Conservation (phyloP, 1,140 invertebrate genomes). For the Stegodyphus mimosarum region DNA sequence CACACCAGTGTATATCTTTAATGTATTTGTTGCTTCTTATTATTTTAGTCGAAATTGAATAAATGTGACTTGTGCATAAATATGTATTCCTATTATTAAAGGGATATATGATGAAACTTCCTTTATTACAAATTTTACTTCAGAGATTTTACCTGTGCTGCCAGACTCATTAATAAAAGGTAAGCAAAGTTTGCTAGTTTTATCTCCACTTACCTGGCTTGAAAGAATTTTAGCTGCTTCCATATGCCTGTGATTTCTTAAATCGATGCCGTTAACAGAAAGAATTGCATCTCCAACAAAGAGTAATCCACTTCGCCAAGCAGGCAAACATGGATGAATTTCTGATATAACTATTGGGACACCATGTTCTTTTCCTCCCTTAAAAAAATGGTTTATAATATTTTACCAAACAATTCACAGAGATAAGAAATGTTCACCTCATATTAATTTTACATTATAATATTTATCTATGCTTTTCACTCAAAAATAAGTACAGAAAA, state of each 20-base stretch:
- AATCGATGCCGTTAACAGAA: conserved; percentile 80
- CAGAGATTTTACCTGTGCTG: too few species aligned
- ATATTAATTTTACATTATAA: background rate
- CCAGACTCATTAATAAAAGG: too few species aligned
- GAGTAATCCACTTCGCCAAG: conserved; percentile 76
- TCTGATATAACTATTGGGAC: conserved; percentile 89
- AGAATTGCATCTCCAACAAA: conserved; percentile 87
- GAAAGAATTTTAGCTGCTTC: conserved; percentile 80
- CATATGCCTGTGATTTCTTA: conserved; percentile 77
- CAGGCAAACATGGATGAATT: conserved; percentile 81
- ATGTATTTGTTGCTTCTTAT: too few species aligned
- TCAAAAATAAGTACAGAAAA: too few species aligned
- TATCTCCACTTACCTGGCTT: conserved; percentile 65
- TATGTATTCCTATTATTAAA: too few species aligned
- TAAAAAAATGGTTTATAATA: conserved; percentile 38
- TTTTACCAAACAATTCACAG: background rate
- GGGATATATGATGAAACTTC: too few species aligned
- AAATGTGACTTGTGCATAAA: too few species aligned
- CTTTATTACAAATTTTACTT: too few species aligned
- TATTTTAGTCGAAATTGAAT: too few species aligned
- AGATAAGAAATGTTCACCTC: background rate
- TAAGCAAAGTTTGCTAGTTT: too few species aligned
- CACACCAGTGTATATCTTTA: too few species aligned
- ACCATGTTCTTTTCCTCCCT: conserved; percentile 86
- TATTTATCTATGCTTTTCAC: too few species aligned